Conservation (phyloP, 2,113 vertebrate genomes). For the Anthoscopus minutus region DNA sequence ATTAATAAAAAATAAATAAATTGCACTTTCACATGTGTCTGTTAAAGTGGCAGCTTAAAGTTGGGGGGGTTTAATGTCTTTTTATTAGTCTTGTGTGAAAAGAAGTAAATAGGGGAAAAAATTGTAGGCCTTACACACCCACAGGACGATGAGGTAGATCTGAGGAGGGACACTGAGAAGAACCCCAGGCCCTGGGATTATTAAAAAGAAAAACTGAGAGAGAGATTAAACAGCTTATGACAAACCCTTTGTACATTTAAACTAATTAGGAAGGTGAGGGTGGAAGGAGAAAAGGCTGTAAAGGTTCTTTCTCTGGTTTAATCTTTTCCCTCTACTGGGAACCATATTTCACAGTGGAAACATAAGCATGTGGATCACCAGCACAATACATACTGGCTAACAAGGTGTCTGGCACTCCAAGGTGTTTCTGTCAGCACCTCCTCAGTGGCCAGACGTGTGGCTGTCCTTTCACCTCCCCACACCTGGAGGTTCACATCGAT, state of each 20-base stretch:
- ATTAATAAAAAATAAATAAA: not conserved
- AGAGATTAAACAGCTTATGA: not conserved
- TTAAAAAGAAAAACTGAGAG: not conserved
- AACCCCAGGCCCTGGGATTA: not conserved
- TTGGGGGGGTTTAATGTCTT: not conserved
- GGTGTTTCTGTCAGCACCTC: slow-evolving; percentile 6
- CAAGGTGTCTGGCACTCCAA: not conserved
- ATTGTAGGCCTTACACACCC: not conserved
- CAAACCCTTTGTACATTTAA: not conserved
- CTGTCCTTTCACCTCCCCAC: not conserved
- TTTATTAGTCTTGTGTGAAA: not conserved
- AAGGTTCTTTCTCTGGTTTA: not conserved
- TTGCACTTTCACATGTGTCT: not conserved
- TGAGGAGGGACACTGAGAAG: not conserved
- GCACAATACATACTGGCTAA: not conserved
- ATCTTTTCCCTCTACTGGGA: not conserved
- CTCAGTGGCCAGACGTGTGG: not conserved
- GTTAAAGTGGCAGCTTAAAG: not conserved
- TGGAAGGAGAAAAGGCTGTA: not conserved
- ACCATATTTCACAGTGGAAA: not conserved
- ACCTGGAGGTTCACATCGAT: rapidly evolving
- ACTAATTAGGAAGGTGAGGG: not conserved
- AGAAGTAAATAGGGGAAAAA: not conserved
- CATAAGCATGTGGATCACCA: not conserved
- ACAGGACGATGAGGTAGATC: not conserved